Evolutionary conservation across 2,113 vertebrate genomes (phyloP).

Genomic region (Mohoua ochrocephala): DNA sequence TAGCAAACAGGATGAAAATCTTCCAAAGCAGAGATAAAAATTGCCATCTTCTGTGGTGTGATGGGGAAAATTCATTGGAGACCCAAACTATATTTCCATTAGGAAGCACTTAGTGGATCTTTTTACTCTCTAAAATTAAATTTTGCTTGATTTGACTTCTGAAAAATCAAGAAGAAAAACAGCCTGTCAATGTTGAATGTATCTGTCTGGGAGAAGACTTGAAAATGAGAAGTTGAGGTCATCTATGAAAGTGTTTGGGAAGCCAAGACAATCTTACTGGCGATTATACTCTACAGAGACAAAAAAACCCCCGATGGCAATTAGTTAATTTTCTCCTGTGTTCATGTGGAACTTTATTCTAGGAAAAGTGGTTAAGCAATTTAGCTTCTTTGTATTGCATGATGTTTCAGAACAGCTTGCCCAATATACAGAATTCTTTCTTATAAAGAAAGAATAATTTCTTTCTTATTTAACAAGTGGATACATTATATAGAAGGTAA

Average conservation of each 20-base stretch:
- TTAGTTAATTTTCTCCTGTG: not conserved
- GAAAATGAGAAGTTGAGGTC: not conserved
- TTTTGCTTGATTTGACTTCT: not conserved
- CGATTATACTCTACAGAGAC: not conserved
- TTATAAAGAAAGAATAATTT: not conserved
- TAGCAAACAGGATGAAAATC: not conserved
- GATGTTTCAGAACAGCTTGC: not conserved
- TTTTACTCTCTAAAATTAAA: not conserved
- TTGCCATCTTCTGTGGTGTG: not conserved
- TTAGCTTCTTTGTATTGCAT: not conserved
- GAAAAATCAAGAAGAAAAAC: not conserved
- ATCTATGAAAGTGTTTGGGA: not conserved
- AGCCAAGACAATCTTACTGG: not conserved
- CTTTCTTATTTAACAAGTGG: not conserved
- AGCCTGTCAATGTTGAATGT: not conserved
- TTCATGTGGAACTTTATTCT: not conserved
- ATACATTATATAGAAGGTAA: not conserved
- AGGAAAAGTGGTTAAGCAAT: not conserved
- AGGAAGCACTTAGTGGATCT: not conserved
- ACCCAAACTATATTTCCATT: not conserved
- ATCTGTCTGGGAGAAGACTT: not conserved
- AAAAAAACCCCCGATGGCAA: not conserved
- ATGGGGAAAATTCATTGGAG: not conserved
- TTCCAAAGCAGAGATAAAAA: not conserved
- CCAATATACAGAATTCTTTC: not conserved